Evolutionary conservation across 2,888 invertebrate genomes (phyloP).

Genomic region (Acrobasis consociella): DNA sequence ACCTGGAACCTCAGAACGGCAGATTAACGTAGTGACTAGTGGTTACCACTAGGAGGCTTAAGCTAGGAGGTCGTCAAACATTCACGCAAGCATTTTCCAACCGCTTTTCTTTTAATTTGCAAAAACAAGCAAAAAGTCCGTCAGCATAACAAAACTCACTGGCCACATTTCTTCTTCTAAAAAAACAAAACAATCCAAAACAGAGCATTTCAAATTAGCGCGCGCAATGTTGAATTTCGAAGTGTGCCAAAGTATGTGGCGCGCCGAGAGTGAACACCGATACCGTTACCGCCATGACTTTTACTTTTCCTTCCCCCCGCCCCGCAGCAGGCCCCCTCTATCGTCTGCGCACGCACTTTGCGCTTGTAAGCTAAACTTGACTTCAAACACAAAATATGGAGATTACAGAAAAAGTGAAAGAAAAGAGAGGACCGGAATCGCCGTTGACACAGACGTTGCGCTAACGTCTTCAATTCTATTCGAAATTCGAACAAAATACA

Average conservation of each 20-base stretch:
- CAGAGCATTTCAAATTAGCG: conserved; percentile 14
- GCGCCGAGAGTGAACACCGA: conserved; percentile 70
- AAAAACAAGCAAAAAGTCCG: not conserved
- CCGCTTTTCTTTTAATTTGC: not conserved
- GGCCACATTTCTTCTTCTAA: not conserved
- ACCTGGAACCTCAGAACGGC: no score
- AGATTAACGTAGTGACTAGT: no score
- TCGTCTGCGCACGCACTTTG: conserved; percentile 19
- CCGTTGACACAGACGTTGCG: no score
- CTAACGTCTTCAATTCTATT: no score
- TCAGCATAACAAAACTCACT: not conserved
- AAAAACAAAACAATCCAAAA: conserved; percentile 10
- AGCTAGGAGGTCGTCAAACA: no score
- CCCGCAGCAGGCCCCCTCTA: conserved; percentile 22
- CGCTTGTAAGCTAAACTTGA: conserved; percentile 18
- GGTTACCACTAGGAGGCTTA: no score
- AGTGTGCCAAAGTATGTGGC: conserved; percentile 50
- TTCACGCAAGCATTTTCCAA: not conserved
- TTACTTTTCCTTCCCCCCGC: conserved; percentile 64
- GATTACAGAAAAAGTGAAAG: not conserved
- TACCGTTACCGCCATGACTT: conserved; percentile 72
- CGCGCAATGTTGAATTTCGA: conserved; percentile 29
- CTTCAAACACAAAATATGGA: not conserved
- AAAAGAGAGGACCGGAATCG: no score
- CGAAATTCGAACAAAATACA: no score